Percentiles rank a stretch among this genome's conserved stretches.
These are phyloP conservation scores for Zaprionus kolodkinae DNA, from an alignment of 1,140 invertebrate species.

Conservation along the genomic window DNA sequence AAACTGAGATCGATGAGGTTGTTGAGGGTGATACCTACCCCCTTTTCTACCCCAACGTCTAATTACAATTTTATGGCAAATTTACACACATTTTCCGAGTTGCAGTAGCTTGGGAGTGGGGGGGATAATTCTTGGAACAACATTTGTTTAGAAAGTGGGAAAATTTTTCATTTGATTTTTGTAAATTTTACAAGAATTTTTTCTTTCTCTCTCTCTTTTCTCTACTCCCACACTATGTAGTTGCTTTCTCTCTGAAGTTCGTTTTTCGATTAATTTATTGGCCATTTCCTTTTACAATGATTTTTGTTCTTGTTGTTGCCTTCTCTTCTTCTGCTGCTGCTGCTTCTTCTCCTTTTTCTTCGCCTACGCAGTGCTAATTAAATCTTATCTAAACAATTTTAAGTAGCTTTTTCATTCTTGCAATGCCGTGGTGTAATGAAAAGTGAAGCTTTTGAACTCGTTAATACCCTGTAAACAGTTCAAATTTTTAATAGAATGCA, in stretches of 20 bases:
- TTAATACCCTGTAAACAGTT: neutral
- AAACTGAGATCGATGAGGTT: slow-evolving; percentile 14
- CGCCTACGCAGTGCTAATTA: slow-evolving; percentile 44
- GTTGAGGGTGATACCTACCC: too few species aligned
- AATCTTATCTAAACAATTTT: slow-evolving; percentile 66
- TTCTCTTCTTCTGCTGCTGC: neutral
- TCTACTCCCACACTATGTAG: neutral
- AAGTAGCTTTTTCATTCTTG: slow-evolving; percentile 47
- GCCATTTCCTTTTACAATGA: slow-evolving; percentile 7
- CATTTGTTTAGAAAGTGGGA: neutral
- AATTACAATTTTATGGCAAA: neutral
- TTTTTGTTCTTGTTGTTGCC: neutral
- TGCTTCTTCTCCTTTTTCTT: slow-evolving; percentile 9
- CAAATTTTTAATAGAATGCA: too few species aligned
- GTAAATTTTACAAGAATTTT: neutral
- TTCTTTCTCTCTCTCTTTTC: neutral
- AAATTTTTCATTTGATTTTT: neutral
- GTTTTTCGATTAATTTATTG: slow-evolving; percentile 14
- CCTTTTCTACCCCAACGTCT: neutral
- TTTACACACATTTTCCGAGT: neutral
- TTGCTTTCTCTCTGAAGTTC: neutral
- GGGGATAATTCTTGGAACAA: neutral
- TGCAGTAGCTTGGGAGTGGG: neutral
- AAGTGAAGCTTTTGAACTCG: neutral
- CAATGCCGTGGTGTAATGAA: slow-evolving; percentile 17